Conservation (phyloP, 2,113 vertebrate genomes). For the Chunga burmeisteri region DNA sequence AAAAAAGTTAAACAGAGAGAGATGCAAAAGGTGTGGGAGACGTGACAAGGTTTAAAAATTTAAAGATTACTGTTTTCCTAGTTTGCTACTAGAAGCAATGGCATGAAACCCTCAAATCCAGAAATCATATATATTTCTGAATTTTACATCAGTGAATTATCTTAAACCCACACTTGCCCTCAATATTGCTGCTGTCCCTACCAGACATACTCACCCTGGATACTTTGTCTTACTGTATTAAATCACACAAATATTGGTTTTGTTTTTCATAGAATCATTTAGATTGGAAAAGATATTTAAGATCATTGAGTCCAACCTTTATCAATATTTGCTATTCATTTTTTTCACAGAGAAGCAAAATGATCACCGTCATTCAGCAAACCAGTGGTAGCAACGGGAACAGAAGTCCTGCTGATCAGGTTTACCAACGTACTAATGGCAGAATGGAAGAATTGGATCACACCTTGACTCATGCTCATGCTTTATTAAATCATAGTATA, state of each 20-base stretch:
- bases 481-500: background rate
- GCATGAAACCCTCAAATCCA: background rate
- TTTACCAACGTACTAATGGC: background rate
- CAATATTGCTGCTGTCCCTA: background rate
- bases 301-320: background rate
- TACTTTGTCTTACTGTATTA: background rate
- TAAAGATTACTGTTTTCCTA: background rate
- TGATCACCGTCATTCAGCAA: background rate
- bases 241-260: background rate
- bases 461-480: background rate
- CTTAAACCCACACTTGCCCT: background rate
- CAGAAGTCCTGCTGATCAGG: fast-evolving
- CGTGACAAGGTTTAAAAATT: background rate
- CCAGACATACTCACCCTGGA: background rate
- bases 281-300: background rate
- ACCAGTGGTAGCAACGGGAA: background rate
- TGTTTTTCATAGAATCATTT: background rate
- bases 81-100: background rate
- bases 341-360: background rate
- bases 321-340: background rate
- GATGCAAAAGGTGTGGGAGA: background rate
- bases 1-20: background rate
- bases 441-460: background rate
- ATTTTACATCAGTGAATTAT: background rate
- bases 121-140: background rate